phyloP scores from a whole-genome alignment of 2,797 vertebrate genomes.

The Lagorchestes hirsutus region DNA sequence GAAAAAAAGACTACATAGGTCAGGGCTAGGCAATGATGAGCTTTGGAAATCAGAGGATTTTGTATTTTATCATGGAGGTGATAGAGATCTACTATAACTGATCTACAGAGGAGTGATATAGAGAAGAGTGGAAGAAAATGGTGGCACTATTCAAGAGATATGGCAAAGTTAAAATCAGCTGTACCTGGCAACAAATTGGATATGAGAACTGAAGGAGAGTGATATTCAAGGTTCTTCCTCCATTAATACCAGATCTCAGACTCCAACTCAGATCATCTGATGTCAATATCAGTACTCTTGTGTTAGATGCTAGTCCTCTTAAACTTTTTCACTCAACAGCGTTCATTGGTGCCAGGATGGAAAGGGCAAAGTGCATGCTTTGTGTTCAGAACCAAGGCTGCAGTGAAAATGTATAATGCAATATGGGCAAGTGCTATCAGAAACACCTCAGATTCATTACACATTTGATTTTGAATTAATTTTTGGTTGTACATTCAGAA shows the following conservation, averaged over 20 bases:
- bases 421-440: no score
- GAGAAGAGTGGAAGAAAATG: no score
- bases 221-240: neutral
- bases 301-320: neutral
- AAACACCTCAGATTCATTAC: no score
- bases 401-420: no score
- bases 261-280: neutral
- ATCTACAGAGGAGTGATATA: neutral
- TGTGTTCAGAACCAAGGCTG: no score
- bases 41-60: neutral
- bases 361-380: no score
- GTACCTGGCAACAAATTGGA: neutral
- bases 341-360: no score
- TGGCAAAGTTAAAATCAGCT: neutral
- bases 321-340: no score
- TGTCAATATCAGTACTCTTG: neutral
- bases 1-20: neutral
- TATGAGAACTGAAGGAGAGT: neutral
- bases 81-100: neutral
- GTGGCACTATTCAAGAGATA: neutral
- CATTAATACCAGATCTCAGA: neutral
- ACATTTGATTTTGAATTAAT: no score
- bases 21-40: neutral
- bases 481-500: no score
- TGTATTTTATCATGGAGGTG: neutral